Conservation (phyloP, 1,140 invertebrate species). For the Sweltsa coloradensis region DNA sequence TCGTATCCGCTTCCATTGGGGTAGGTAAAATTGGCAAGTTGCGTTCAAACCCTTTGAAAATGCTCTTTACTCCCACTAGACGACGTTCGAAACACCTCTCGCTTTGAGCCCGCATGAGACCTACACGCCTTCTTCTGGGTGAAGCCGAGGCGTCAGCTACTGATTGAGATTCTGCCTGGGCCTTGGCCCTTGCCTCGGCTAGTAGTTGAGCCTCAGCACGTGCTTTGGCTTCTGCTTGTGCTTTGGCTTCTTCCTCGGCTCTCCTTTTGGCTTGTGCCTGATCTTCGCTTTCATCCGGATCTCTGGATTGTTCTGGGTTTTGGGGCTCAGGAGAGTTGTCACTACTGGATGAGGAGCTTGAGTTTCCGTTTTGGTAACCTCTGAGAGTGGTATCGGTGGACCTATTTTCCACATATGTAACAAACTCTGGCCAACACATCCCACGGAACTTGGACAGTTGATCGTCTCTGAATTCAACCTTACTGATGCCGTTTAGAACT, state of each 20-base stretch:
- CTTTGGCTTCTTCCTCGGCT: too few relatives aligned
- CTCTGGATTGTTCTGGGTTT: neutral
- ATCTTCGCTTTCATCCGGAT: neutral
- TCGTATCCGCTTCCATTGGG: slow-evolving; percentile 14
- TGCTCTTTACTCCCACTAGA: slow-evolving; percentile 7
- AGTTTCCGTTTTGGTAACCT: neutral
- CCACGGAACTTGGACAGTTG: slow-evolving; percentile 41
- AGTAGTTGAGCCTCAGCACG: too few relatives aligned
- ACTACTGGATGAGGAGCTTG: slow-evolving; percentile 9
- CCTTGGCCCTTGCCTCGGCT: too few relatives aligned
- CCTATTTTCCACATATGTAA: slow-evolving; percentile 23
- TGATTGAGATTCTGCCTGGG: too few relatives aligned
- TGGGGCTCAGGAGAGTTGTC: slow-evolving; percentile 5
- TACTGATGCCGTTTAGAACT: slow-evolving; percentile 36
- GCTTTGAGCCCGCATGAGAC: slow-evolving; percentile 18
- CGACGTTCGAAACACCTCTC: slow-evolving; percentile 19
- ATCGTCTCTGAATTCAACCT: slow-evolving; percentile 44
- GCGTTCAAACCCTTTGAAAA: slow-evolving; percentile 13
- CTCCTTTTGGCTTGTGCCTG: too few relatives aligned
- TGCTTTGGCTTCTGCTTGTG: too few relatives aligned
- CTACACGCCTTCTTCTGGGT: neutral
- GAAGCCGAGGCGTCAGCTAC: neutral
- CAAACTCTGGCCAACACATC: slow-evolving; percentile 34
- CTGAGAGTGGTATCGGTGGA: too few relatives aligned
- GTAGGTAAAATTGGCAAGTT: slow-evolving; percentile 12